Evolutionary conservation across 2,113 vertebrate species (phyloP).

Genomic region (Anseranas semipalmata): DNA sequence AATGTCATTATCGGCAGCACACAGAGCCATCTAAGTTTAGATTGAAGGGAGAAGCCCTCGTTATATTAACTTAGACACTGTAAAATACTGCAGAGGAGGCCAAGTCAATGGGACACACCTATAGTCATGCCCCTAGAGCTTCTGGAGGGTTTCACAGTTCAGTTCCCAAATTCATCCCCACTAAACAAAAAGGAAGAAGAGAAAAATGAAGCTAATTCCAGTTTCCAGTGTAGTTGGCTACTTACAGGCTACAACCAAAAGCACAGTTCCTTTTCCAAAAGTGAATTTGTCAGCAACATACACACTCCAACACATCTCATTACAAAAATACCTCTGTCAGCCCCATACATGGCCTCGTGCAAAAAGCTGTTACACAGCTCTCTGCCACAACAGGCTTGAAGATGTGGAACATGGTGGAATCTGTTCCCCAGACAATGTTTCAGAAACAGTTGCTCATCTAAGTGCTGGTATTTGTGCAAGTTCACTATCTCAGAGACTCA

Average conservation of each 20-base stretch:
- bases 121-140: neutral
- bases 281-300: neutral
- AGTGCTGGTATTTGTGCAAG: too few species aligned
- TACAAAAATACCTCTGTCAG: neutral
- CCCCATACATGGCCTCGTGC: too few species aligned
- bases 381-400: neutral
- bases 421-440: neutral
- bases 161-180: neutral
- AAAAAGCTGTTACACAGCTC: neutral
- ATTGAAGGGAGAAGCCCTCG: neutral
- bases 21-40: neutral
- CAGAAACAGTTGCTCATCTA: neutral
- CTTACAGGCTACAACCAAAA: neutral
- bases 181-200: neutral
- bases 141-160: neutral
- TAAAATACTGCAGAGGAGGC: neutral
- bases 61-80: neutral
- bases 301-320: neutral
- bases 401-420: neutral
- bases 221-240: neutral
- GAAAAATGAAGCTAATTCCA: neutral
- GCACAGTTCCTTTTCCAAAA: neutral
- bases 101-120: neutral
- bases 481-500: too few species aligned
- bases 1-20: neutral